Evolutionary conservation across 2,113 vertebrate genomes (phyloP).

Genomic region (Aramus guarauna): DNA sequence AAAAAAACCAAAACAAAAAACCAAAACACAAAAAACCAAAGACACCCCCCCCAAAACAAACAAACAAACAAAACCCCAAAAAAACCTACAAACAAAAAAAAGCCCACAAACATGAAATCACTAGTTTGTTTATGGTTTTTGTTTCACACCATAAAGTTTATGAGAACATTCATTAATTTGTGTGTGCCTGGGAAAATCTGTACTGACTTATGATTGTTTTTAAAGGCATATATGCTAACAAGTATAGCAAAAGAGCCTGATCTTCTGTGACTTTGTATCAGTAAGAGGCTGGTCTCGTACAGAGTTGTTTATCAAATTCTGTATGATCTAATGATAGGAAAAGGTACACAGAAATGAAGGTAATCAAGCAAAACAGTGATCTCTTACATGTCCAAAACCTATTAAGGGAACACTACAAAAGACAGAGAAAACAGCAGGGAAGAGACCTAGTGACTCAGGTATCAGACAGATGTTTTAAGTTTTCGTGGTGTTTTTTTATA

Average conservation of each 20-base stretch:
- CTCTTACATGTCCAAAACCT: background rate
- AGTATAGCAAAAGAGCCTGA: background rate
- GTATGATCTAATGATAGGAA: background rate
- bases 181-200: background rate
- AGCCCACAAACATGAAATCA: no score
- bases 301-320: background rate
- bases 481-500: background rate
- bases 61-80: no score
- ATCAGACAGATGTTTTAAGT: background rate
- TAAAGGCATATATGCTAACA: background rate
- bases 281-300: background rate
- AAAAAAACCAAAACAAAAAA: background rate
- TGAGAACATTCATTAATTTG: background rate
- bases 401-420: background rate
- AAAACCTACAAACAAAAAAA: background rate
- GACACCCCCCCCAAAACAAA: no score
- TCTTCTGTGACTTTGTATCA: background rate
- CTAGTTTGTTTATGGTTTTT: no score
- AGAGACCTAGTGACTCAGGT: fast-evolving
- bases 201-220: background rate
- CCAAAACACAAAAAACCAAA: no score
- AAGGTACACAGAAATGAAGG: background rate
- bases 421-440: background rate
- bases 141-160: background rate
- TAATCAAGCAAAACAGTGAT: background rate